Percentiles rank a stretch among this genome's conserved stretches.
These are phyloP conservation scores for Formicarius rufipectus DNA, from an alignment of 2,113 vertebrate species.

Conservation along the genomic window DNA sequence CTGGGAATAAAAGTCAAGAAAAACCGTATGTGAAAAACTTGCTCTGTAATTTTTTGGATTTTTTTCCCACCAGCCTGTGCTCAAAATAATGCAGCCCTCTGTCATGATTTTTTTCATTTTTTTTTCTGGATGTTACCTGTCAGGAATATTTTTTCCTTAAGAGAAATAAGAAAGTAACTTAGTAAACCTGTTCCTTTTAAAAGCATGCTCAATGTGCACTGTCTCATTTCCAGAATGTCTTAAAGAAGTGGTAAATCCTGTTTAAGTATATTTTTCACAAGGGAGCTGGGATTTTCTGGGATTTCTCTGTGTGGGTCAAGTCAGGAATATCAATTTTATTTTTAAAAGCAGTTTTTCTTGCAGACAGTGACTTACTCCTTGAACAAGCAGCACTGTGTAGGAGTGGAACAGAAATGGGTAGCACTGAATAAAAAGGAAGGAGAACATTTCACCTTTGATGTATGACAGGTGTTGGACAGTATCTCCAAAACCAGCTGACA, in stretches of 20 bases:
- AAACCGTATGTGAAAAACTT: not conserved
- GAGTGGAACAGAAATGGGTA: not conserved
- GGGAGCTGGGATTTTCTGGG: not conserved
- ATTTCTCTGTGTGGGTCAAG: not conserved
- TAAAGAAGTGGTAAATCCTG: not conserved
- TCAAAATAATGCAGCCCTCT: not conserved
- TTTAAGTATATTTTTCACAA: not conserved
- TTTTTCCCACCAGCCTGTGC: not conserved
- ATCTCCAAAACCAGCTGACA: not conserved
- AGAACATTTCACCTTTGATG: not conserved
- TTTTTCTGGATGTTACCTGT: not conserved
- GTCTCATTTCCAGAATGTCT: not conserved
- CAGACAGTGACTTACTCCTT: not conserved
- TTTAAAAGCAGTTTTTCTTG: not conserved
- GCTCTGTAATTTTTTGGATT: not conserved
- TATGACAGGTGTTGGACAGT: not conserved
- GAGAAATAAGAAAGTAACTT: not conserved
- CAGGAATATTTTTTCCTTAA: not conserved
- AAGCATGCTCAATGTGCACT: not conserved
- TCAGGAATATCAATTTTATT: not conserved
- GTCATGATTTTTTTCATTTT: not conserved
- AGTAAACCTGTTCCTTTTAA: not conserved
- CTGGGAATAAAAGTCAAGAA: not conserved
- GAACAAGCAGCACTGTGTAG: not conserved
- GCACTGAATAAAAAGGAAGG: not conserved